phyloP scores from a whole-genome alignment of 2,888 invertebrate species.

The Brachylomia viminalis region DNA sequence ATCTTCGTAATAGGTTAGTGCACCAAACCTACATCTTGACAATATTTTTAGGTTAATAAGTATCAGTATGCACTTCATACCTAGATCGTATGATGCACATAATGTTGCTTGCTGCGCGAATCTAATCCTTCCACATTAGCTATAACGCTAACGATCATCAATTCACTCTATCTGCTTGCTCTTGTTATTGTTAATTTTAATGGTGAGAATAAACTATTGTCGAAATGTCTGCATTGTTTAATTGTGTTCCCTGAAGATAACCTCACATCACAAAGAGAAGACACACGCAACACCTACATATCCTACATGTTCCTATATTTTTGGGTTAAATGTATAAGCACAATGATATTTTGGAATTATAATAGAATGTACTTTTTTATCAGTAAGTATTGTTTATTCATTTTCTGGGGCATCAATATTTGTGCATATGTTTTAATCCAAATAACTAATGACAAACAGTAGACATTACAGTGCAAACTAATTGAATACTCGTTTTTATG shows the following conservation, averaged over 20 bases:
- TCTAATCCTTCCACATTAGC: no score
- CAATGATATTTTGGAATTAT: not conserved
- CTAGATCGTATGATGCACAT: constrained; percentile 21
- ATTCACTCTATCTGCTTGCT: no score
- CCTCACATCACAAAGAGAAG: no score
- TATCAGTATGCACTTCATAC: constrained; percentile 27
- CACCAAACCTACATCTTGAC: constrained; percentile 10
- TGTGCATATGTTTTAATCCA: not conserved
- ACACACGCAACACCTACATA: no score
- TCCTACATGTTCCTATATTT: not conserved
- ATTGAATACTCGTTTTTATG: not conserved
- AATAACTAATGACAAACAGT: not conserved
- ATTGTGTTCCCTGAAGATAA: no score
- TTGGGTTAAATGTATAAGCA: not conserved
- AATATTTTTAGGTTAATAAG: constrained; percentile 20
- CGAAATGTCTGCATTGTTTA: no score
- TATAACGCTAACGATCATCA: no score
- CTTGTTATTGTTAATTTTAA: no score
- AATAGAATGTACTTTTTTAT: constrained; percentile 12
- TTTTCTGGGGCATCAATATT: not conserved
- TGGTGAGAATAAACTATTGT: no score
- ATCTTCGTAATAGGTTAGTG: constrained; percentile 23
- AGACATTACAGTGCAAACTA: not conserved
- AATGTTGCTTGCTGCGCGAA: no score
- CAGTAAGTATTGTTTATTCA: not conserved